phyloP scores from a whole-genome alignment of 2,113 vertebrate species.

The Tetrax tetrax region DNA sequence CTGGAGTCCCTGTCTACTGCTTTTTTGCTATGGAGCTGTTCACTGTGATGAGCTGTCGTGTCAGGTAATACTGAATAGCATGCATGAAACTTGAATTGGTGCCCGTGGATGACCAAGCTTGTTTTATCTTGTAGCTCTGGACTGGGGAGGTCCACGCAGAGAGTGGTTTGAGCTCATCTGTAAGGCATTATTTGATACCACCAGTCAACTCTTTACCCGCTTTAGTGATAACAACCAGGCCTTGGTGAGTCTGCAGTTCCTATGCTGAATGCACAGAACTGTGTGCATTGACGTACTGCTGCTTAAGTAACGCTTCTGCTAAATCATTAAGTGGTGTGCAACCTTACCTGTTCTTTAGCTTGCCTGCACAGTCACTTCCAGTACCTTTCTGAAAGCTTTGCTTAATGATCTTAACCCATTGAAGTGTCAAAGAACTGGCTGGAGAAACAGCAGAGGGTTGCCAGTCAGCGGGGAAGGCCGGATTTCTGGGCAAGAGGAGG shows the following conservation, averaged over 20 bases:
- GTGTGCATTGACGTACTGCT: neutral
- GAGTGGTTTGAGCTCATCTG: slow-evolving; percentile 98
- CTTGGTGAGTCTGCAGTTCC: slow-evolving; percentile 79
- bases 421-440: neutral
- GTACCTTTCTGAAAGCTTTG: slow-evolving; percentile 4
- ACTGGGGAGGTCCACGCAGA: slow-evolving; percentile 96
- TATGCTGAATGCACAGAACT: neutral
- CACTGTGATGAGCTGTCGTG: accelerated
- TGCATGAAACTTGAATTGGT: neutral
- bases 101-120: neutral
- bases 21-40: neutral
- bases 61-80: neutral
- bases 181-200: slow-evolving; percentile 94
- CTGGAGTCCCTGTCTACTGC: neutral
- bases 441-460: neutral
- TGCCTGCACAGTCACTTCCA: neutral
- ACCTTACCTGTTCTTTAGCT: neutral
- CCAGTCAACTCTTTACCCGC: slow-evolving; percentile 91
- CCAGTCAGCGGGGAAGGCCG: neutral
- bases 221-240: slow-evolving; percentile 98
- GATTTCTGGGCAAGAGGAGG: neutral
- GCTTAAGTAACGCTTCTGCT: neutral
- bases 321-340: neutral
- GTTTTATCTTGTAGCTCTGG: slow-evolving; percentile 84
- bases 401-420: neutral